Evolutionary conservation across 2,888 invertebrate species (phyloP), one percentile per base, ranked within the genome.

Genomic region (Cephus spinipes): DNA sequence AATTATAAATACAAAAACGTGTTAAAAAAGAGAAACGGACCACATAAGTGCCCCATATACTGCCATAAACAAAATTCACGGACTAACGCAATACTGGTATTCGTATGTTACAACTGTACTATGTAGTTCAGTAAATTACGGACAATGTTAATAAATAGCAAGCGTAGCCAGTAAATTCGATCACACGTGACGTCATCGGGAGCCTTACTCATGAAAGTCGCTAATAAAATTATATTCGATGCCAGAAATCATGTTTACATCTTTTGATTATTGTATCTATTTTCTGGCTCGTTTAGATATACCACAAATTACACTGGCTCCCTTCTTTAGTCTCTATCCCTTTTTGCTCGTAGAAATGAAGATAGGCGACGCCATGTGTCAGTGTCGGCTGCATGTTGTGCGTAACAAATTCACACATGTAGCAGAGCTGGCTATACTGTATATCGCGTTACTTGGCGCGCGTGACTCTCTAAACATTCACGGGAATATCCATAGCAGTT

Each of bases 391-490:
- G 55, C 1, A 55, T 55, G 55, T 55, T 15, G 6, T 55, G 2
- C 23, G 55, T 23, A 55, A 23, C 6, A 55, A 2, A 55, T 55
- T 55, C 23, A 55, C 40, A 55, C 55, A 23, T 55, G 55, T 55
- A 55, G 23, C 9, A 55, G 23, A 23, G 9, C 55, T 55, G 55
- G 23, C 55, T 55, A 23, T 55, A 55, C 55, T 23, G 23, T 55
- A 83, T 85, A 78, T 86, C 85, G 80, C 77, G 78, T 86, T 85
- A 84, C 82, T 74, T 35, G 77, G 79, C 85, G 79, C 74, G 81
- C 82, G 80, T 75, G 79, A 84, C 80, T 83, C 78, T 81, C 77
- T 81, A 68, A 83, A 84, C 80, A 83, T 81, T 79, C 15, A 76
- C 33, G 71, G 74, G 23, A 55, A 55, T 55, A 55, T 55, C 55